Evolutionary conservation across 2,113 vertebrate genomes (phyloP).

Genomic region (Stigmatopora argus): DNA sequence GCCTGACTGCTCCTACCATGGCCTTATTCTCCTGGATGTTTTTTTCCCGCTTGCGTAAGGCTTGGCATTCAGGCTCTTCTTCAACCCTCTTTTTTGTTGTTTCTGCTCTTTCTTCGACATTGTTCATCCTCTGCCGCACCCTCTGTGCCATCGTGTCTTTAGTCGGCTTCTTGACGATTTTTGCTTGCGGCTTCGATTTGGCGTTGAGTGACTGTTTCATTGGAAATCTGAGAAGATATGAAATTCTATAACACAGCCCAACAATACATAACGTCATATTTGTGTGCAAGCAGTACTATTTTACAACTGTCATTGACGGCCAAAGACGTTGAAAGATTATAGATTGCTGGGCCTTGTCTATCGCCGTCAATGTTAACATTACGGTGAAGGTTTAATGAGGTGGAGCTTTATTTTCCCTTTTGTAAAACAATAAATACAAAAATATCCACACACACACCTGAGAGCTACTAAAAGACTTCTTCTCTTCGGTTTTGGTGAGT

Average conservation of each 20-base stretch:
- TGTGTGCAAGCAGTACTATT: too few species aligned
- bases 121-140: conserved; percentile 19
- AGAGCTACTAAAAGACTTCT: conserved; percentile 83
- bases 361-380: too few species aligned
- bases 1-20: conserved; percentile 70
- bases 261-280: too few species aligned
- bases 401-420: too few species aligned
- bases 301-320: too few species aligned
- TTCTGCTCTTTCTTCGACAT: conserved; percentile 19
- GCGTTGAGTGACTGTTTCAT: conserved; percentile 68
- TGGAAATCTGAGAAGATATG: conserved; percentile 72
- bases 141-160: conserved; percentile 20
- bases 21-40: conserved; percentile 98
- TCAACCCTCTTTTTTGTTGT: conserved; percentile 28
- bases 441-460: conserved; percentile 52
- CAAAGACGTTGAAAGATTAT: too few species aligned
- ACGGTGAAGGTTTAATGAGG: too few species aligned
- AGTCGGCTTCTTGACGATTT: conserved; percentile 18
- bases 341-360: too few species aligned
- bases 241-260: too few species aligned
- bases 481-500: conserved; percentile 57
- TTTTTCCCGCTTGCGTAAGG: conserved; percentile 79
- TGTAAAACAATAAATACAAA: too few species aligned
- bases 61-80: conserved; percentile 64
- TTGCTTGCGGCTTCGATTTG: conserved; percentile 27